Conservation (phyloP, 2,797 vertebrate species). For the Artibeus lituratus region DNA sequence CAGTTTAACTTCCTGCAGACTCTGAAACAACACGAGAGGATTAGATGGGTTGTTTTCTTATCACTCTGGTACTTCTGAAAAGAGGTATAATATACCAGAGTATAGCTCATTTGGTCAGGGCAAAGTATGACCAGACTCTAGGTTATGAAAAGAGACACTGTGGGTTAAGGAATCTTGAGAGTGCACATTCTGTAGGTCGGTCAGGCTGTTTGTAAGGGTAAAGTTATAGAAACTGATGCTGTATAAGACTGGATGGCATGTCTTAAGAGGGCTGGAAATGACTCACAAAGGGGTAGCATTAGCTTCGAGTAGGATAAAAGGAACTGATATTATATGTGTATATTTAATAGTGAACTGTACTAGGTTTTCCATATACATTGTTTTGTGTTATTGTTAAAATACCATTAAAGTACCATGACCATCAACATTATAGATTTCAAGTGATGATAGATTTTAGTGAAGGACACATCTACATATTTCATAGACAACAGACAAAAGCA, state of each 20-base stretch:
- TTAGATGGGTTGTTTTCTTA: background rate
- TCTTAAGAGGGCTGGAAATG: background rate
- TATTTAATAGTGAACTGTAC: background rate
- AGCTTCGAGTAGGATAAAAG: background rate
- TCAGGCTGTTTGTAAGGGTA: background rate
- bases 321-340: background rate
- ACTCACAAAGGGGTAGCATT: background rate
- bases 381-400: background rate
- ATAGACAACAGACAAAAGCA: background rate
- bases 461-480: background rate
- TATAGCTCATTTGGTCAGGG: background rate
- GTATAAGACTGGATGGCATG: background rate
- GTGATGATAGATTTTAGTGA: background rate
- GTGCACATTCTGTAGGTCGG: background rate
- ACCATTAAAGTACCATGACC: background rate
- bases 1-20: background rate
- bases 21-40: background rate
- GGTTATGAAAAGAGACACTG: background rate
- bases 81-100: background rate
- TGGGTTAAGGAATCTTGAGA: background rate
- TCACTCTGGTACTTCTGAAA: background rate
- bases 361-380: background rate
- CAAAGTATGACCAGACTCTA: background rate
- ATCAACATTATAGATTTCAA: background rate
- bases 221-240: background rate